Percentiles rank a stretch among this genome's conserved stretches.
These are phyloP conservation scores for Oscheius myriophilus DNA, from an alignment of 2,888 invertebrate genomes.

Conservation along the genomic window DNA sequence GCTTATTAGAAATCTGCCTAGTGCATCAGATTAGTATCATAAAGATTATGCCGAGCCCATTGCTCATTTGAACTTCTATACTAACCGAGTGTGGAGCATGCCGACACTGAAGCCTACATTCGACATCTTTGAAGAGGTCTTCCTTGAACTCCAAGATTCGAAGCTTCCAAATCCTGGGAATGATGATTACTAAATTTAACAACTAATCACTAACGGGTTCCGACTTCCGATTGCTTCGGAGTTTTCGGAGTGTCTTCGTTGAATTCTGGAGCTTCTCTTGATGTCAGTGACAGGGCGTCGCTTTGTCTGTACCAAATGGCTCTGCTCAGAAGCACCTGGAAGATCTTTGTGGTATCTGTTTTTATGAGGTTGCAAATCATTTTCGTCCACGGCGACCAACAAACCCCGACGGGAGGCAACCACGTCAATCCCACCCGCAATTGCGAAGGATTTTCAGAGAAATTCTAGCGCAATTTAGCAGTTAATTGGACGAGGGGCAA, in stretches of 20 bases:
- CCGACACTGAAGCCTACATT: conserved; percentile 24
- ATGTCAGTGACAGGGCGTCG: conserved; percentile 17
- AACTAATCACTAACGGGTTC: background rate
- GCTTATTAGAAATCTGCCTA: no score
- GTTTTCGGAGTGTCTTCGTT: conserved; percentile 13
- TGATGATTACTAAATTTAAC: background rate
- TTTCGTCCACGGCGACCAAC: no score
- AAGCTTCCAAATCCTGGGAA: conserved; percentile 19
- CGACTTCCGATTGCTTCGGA: conserved; percentile 9
- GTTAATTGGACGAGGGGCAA: conserved; percentile 13
- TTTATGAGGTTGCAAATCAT: no score
- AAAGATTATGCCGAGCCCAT: no score
- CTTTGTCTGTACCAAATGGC: conserved; percentile 32
- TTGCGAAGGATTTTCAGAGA: conserved; percentile 8
- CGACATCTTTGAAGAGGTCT: conserved; percentile 7
- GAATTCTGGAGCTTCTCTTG: conserved; percentile 20
- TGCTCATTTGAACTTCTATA: no score
- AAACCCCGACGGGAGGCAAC: no score
- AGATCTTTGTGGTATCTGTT: background rate
- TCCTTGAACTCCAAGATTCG: conserved; percentile 7
- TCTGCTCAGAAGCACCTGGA: conserved; percentile 42
- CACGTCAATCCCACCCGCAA: background rate
- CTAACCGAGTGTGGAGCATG: conserved; percentile 22
- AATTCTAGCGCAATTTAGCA: conserved; percentile 15
- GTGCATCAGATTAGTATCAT: no score